phyloP scores from a whole-genome alignment of 2,113 vertebrate species.

The Pongo abelii region DNA sequence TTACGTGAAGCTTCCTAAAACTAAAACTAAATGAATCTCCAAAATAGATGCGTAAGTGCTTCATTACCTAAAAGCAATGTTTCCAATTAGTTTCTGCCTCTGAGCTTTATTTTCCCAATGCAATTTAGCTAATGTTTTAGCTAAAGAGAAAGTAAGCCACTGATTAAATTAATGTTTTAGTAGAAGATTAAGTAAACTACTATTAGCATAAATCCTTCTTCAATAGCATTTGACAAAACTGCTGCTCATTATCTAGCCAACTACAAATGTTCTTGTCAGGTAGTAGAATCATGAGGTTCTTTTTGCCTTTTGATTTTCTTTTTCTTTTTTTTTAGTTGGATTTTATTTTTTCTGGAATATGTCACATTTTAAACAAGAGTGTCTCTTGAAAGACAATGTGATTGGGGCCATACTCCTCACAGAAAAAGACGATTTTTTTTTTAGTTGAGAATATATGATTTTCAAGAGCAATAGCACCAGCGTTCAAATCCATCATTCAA shows the following conservation, averaged over 20 bases:
- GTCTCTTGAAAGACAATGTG: neutral
- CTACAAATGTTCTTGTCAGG: neutral
- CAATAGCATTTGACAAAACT: neutral
- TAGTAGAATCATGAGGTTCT: neutral
- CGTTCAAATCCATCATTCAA: neutral
- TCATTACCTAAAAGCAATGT: conserved; percentile 35
- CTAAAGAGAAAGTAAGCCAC: neutral
- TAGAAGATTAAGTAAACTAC: conserved; percentile 5
- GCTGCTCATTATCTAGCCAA: neutral
- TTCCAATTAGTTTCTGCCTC: conserved; percentile 46
- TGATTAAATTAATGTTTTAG: conserved; percentile 37
- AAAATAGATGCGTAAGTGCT: neutral
- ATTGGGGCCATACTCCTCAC: neutral
- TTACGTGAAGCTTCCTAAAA: neutral
- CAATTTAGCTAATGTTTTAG: conserved; percentile 40
- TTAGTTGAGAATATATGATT: neutral
- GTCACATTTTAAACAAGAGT: neutral
- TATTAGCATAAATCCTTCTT: conserved; percentile 47
- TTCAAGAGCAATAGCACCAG: neutral
- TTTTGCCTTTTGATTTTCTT: neutral
- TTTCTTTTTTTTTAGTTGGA: neutral
- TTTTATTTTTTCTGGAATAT: neutral
- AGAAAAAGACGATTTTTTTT: neutral
- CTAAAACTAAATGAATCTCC: conserved; percentile 5
- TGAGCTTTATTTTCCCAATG: conserved; percentile 44